Conservation (phyloP, 1,140 invertebrate genomes). For the Drosophila suzukii region DNA sequence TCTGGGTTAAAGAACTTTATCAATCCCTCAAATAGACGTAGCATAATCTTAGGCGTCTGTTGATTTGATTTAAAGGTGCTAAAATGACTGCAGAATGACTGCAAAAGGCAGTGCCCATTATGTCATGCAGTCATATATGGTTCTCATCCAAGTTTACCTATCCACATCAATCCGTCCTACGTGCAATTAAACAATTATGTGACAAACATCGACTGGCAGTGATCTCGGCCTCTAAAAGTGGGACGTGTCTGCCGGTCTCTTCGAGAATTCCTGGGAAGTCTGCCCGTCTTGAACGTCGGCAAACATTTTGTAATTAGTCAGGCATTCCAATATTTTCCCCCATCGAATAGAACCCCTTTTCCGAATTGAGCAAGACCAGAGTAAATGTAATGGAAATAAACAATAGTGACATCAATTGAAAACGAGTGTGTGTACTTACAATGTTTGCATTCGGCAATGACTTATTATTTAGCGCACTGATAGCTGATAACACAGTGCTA, state of each 20-base stretch:
- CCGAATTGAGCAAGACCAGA: neutral
- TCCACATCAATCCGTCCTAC: constrained; percentile 28
- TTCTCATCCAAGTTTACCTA: neutral
- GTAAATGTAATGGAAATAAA: neutral
- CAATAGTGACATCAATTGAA: constrained; percentile 19
- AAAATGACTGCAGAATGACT: constrained; percentile 15
- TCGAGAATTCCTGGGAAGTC: constrained; percentile 26
- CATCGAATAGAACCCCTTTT: neutral
- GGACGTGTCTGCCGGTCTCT: constrained; percentile 27
- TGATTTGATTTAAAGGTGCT: constrained; percentile 10
- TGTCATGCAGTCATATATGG: constrained; percentile 3
- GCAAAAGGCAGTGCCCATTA: constrained; percentile 3
- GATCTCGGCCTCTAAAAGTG: neutral
- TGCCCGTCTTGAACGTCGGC: neutral
- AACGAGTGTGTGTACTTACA: constrained; percentile 23
- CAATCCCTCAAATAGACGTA: neutral
- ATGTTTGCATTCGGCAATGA: constrained; percentile 49
- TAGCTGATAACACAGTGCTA: constrained; percentile 48
- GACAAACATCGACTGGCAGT: constrained; percentile 34
- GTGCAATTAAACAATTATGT: constrained; percentile 53
- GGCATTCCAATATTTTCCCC: constrained; percentile 26
- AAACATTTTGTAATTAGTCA: constrained; percentile 61
- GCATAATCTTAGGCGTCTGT: constrained; percentile 57
- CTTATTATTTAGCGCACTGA: constrained; percentile 56
- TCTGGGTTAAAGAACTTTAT: neutral